Base-by-base conservation (phyloP, 2,888 invertebrate species). In the Pilophorus perplexus region DNA sequence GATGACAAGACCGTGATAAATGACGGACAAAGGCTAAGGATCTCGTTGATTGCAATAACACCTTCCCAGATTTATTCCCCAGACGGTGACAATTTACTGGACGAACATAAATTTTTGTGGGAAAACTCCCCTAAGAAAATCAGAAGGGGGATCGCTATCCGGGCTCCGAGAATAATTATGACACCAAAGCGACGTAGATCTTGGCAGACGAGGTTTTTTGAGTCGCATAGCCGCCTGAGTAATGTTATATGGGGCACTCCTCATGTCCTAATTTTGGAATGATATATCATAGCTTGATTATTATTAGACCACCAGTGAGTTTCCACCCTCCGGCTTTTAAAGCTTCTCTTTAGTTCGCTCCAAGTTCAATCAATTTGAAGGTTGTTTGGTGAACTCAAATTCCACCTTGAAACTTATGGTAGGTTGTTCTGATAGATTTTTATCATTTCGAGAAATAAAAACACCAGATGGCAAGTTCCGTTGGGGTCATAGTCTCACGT, bases 211-310 rank as follows among this genome's bases (percentile, higher is more conserved):
- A 20, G 27, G 28, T 48, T 46, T 62, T 62, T 28, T 16, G 20
- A 20, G 20, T 33, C 46, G 12, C 28, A 48, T 46, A 46, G 46
- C 40, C 16, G 46, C 6, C 59, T 59, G 22, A 25, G 46, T 46
- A 40, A 62, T 62, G 62, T 62, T 62, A 62, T 62, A 62, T 62
- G 62, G 62, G 46, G 46, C 62, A 62, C 44, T 62, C 48, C 62
- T 62, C 25, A 48, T 62, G 62, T 62, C 46, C 62, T 62, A 62
- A 62, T 38, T 40, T 62, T 62, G 62, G 62, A 62, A 62, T 62
- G 62, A 62, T 62, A 62, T 62, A 62, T 62, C 62, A 62, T 62
- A 62, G 62, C 18, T 62, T 62, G 62, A 62, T 62, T 62, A 62
- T 62, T 48, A 62, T 62, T 62, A 62, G 62, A 62, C 62, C 27